Evolutionary conservation across 2,888 invertebrate genomes (phyloP).

Genomic region (Ctena decussata): DNA sequence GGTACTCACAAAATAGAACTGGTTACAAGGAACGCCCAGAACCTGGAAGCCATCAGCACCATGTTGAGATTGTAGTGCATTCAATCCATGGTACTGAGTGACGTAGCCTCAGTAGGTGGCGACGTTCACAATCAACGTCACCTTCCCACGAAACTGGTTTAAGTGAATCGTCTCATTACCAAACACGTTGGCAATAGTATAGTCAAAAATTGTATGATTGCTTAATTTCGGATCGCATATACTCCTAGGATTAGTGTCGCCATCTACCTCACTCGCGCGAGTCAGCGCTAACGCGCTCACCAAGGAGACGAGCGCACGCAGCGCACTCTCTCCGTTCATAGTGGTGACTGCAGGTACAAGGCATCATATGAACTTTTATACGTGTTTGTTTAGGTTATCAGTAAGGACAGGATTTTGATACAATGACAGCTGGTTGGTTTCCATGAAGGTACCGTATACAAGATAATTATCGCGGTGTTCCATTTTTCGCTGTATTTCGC

Average conservation of each 20-base stretch:
- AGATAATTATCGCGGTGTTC: too few species aligned
- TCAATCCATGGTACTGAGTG: constrained; percentile 87
- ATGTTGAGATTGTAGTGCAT: constrained; percentile 87
- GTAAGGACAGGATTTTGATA: too few species aligned
- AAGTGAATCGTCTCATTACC: constrained; percentile 61
- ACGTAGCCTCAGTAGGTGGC: constrained; percentile 88
- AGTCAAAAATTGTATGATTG: constrained; percentile 64
- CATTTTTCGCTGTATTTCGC: too few species aligned
- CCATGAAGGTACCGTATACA: too few species aligned
- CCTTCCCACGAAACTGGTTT: constrained; percentile 65
- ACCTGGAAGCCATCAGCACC: constrained; percentile 83
- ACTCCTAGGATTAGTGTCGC: constrained; percentile 45
- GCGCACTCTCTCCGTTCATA: neutral
- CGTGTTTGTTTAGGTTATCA: too few species aligned
- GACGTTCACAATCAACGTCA: constrained; percentile 87
- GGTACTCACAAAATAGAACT: constrained; percentile 85
- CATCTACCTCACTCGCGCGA: constrained; percentile 29
- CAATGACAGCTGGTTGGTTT: too few species aligned
- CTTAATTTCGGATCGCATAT: constrained; percentile 33
- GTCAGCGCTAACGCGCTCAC: constrained; percentile 23
- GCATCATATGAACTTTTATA: too few species aligned
- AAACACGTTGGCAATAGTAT: constrained; percentile 58
- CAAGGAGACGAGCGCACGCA: constrained; percentile 31
- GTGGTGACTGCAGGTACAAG: neutral
- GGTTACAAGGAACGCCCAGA: constrained; percentile 88